Evolutionary conservation across 2,797 vertebrate species (phyloP).

Genomic region (Poecilia gillii): DNA sequence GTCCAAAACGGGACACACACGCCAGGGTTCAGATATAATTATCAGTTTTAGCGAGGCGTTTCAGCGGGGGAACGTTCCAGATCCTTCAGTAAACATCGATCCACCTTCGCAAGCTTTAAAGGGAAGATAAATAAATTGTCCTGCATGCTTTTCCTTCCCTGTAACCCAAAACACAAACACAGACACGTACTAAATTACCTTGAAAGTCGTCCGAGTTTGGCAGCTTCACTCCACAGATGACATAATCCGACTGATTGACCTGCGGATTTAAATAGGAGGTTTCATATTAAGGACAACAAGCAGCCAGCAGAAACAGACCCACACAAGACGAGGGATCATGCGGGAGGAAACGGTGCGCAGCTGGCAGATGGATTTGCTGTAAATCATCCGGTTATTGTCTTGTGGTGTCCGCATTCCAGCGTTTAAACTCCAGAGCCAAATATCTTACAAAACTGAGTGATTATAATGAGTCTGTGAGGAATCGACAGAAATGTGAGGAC

Average conservation of each 20-base stretch:
- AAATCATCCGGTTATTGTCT: slow-evolving; percentile 13
- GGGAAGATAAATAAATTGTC: slow-evolving; percentile 36
- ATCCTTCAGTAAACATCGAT: slow-evolving; percentile 24
- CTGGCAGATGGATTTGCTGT: slow-evolving; percentile 3
- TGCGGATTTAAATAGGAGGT: slow-evolving; percentile 72
- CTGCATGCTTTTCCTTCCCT: slow-evolving; percentile 10
- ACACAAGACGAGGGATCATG: slow-evolving; percentile 23
- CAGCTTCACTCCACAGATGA: slow-evolving; percentile 97
- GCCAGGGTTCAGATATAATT: background rate
- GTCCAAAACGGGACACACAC: background rate
- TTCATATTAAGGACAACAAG: slow-evolving; percentile 36
- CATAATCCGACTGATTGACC: slow-evolving; percentile 94
- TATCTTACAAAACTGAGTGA: slow-evolving; percentile 5
- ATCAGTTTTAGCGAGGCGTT: background rate
- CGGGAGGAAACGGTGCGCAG: slow-evolving; percentile 2
- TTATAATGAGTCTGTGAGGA: background rate
- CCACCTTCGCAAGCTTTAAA: slow-evolving; percentile 10
- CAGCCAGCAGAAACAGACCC: slow-evolving; percentile 27
- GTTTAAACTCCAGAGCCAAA: slow-evolving; percentile 7
- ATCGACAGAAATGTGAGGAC: background rate
- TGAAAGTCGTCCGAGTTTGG: slow-evolving; percentile 99
- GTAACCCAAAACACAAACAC: slow-evolving; percentile 28
- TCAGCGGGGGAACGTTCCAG: background rate
- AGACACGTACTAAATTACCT: slow-evolving; percentile 83
- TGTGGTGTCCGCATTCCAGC: slow-evolving; percentile 10